Base-by-base conservation (phyloP, 2,797 vertebrate species). In the Pachyuromys duprasi region DNA sequence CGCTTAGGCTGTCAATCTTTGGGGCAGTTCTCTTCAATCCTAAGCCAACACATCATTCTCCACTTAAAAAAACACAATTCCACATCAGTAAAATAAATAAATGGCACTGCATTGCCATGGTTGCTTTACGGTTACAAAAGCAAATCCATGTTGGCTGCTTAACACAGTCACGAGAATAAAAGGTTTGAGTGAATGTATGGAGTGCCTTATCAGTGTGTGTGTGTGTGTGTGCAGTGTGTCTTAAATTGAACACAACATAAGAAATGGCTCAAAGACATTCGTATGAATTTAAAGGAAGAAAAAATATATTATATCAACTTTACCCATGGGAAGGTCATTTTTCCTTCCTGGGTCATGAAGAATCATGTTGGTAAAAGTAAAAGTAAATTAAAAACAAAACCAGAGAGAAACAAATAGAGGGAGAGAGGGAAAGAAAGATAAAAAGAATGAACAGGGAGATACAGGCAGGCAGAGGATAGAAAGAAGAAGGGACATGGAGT, bases 11-110 rank as follows among this genome's bases (percentile, higher is more conserved):
- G 42, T 49, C 9, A 49, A 20, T 49, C 31, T 84, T 84, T 31
- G 31, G 33, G 63, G 20, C 18, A 49, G 17, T 42, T 49, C 5
- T 6, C 31, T n/a, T 84, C 12, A 67, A 11, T 7, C 3, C 5
- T 67, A 49, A 53, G 18, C 65, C 31, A 53, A 67, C 28, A 49
- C 82, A 90, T 45, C 84, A 93, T 39, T 63, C 42, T 80, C 70
- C 20, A 91, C 70, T 96, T 89, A 72, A 91, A 96, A 96, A 95
- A 96, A 94, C 94, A 82, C 39, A 86, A 83, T 70, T 81, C 65
- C 45, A n/a, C 33, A 87, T 33, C 72, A 90, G 83, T 69, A 93
- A 91, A n/a, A 91, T 49, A 49, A 91, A 36, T 94, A 93, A 92
- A 75, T 26, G 93, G 22, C 96, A 39, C 24, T 31, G 22, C 65